phyloP scores from a whole-genome alignment of 2,113 vertebrate species.

The Pleuronectes platessa region DNA sequence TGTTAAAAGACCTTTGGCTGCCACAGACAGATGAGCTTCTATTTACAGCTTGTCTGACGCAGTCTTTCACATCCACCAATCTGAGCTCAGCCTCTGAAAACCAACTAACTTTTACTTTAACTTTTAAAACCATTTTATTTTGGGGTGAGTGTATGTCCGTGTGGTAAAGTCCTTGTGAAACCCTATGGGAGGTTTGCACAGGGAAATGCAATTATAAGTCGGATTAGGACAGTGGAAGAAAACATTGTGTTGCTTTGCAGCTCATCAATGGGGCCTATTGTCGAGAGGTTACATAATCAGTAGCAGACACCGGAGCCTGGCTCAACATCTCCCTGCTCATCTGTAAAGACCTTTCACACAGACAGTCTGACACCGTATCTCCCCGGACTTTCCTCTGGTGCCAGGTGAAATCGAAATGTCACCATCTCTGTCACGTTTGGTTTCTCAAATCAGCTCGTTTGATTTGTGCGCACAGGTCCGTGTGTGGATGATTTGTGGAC shows the following conservation, averaged over 20 bases:
- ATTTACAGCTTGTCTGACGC: too few species aligned
- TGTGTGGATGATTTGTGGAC: not conserved
- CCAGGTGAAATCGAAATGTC: not conserved
- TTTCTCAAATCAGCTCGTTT: not conserved
- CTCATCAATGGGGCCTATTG: constrained; percentile 43
- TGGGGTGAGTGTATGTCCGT: not conserved
- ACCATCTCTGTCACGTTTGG: constrained; percentile 2
- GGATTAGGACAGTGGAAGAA: not conserved
- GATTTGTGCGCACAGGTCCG: not conserved
- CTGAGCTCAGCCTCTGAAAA: too few species aligned
- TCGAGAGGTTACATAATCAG: constrained; percentile 41
- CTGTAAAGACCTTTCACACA: too few species aligned
- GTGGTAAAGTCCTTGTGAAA: not conserved
- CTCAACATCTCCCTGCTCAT: not conserved
- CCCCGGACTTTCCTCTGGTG: too few species aligned
- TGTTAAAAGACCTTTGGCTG: too few species aligned
- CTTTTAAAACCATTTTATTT: too few species aligned
- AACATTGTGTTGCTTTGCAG: not conserved
- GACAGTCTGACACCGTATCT: not conserved
- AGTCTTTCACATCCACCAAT: too few species aligned
- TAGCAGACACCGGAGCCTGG: constrained; percentile 10
- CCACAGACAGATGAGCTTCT: too few species aligned
- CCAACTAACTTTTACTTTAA: too few species aligned
- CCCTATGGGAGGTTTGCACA: too few species aligned
- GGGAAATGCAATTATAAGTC: too few species aligned